Evolutionary conservation across 1,140 invertebrate genomes (phyloP), one percentile per base, ranked within the genome.

Genomic region (Olivierus martensii): DNA sequence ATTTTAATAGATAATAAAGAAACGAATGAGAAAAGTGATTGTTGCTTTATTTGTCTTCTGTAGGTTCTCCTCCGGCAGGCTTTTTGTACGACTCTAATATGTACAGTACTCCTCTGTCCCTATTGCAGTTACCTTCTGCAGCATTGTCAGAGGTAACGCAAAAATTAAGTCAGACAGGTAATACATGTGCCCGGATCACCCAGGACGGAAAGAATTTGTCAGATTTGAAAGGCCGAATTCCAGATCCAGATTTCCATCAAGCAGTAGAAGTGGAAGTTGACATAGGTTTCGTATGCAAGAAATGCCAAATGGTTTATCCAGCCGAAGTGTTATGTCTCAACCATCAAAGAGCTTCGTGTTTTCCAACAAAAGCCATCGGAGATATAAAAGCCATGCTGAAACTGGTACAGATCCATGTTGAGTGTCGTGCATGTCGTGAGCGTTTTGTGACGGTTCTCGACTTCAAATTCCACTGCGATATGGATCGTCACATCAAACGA

Each of bases 281-380:
- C 63, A 73, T 85, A 17, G 86, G 84, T 59, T 82, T 83, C 71
- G 82, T 87, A 48, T 89, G 85, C 73, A 84, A 85, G 64, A 81
- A 84, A 63, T 89, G 85, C 67, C 82, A 84, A 50, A 76, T 84
- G 45, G 84, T 85, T 3, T 88, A 83, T 69, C 78, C 82, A 2
- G 76, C 78, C 41, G 80, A 83, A 48, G 77, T 78, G n/a, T 77
- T 79, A 4, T 73, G 87, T 45, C 69, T 82, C 39, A 73, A 71
- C 11, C 85, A 88, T 64, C 84, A 87, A 64, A 71, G 79, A 2
- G 76, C 64, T 74, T 58, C 66, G 73, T 82, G 67, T 74, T 80
- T 66, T 56, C 78, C 56, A 73, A 80, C 61, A 39, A 62, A 62
- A 11, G 64, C 64, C 22, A 58, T 60, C 14, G 54, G 62, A 7